These are phyloP conservation scores for Dolichopus griseipennis DNA, from an alignment of 2,888 invertebrate genomes.

Conservation along the genomic window DNA sequence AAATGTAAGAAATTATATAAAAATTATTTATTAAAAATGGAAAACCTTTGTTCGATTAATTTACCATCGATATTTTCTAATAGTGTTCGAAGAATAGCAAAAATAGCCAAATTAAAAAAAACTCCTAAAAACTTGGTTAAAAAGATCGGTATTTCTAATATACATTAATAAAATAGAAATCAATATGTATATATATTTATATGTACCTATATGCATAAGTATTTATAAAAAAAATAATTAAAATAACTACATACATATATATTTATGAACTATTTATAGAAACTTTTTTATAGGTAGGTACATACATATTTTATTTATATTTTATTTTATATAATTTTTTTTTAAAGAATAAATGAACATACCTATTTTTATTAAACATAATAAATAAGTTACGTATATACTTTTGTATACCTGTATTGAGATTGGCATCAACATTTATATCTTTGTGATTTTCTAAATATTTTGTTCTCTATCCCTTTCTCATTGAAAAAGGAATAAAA, in stretches of 20 bases:
- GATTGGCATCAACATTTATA: background rate
- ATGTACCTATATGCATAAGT: background rate
- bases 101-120: background rate
- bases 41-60: background rate
- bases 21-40: background rate
- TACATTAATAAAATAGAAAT: background rate
- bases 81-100: background rate
- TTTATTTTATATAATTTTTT: background rate
- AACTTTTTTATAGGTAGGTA: background rate
- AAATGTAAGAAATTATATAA: too few relatives aligned
- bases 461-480: background rate
- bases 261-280: slow-evolving; percentile 4
- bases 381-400: background rate
- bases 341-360: background rate
- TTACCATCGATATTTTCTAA: background rate
- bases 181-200: background rate
- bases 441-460: background rate
- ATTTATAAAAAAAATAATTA: background rate
- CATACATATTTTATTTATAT: too few relatives aligned
- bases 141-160: background rate
- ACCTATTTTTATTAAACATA: background rate
- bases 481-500: background rate
- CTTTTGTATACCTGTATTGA: background rate
- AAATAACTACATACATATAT: background rate
- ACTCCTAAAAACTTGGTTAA: background rate